Evolutionary conservation across 37 sponge, comb jelly and placozoan genomes (phyloP), one percentile per base, ranked within the genome.

Genomic region (Eunapius fragilis): DNA sequence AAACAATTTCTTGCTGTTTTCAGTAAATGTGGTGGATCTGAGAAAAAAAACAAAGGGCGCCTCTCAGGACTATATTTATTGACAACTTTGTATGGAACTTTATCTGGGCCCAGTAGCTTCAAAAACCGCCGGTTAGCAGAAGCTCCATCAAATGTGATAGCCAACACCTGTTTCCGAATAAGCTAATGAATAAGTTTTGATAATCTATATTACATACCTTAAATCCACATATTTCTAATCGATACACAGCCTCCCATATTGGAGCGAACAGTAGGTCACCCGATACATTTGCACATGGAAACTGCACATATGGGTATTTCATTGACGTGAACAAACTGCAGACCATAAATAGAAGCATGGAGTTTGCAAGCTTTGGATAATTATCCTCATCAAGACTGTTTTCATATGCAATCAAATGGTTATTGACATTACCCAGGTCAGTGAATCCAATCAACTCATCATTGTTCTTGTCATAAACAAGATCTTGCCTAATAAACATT

Each of bases 391-490:
- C 26, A 23, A 31, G 31, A 5, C 24, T 47, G 26, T 41, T 24
- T 28, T 79, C 80, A 71, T 37, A 86, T 0, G 33, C 58, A 23
- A 79, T 3, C 3, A 86, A 25, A 35, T 85, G 86, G 31, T 85
- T 77, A 71, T 70, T 85, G 70, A 85, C 67, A 7, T 76, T 69
- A 28, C 84, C 89, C 27, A 89, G 70, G 67, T 89, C 83, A 37
- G 41, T 36, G 45, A 89, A 89, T 6, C 90, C 90, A 74, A 89
- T 89, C 45, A 89, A 7, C 68, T 34, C 74, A 25, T 76, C 83
- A 30, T 83, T 58, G 47, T 82, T 79, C 74, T 91, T 91, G 33
- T 91, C 80, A 37, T 74, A 91, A 30, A 87, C 80, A 48, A 91
- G 67, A 27, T 86, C 87, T 75, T 91, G 84, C 68, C 68, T 50